phyloP scores from a whole-genome alignment of 2,113 vertebrate genomes.

The Genyomyrus donnyi region DNA sequence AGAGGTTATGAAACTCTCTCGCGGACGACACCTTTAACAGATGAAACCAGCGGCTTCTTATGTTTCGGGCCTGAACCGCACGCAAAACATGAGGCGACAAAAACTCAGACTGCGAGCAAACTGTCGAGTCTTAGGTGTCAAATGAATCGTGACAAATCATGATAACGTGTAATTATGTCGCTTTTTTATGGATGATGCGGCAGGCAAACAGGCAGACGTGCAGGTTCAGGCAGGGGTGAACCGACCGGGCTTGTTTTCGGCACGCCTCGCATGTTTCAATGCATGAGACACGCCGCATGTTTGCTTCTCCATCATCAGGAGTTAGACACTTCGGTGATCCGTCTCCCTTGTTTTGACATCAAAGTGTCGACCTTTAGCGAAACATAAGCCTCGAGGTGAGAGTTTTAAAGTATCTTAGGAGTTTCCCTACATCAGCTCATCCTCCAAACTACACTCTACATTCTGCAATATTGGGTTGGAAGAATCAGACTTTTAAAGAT shows the following conservation, averaged over 20 bases:
- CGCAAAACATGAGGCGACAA: neutral
- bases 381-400: neutral
- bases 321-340: neutral
- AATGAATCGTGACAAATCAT: neutral
- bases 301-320: neutral
- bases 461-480: neutral
- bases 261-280: neutral
- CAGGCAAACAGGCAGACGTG: neutral
- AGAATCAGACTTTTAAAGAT: neutral
- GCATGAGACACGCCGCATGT: neutral
- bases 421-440: neutral
- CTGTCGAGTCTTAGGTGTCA: neutral
- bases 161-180: neutral
- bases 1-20: neutral
- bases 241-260: neutral
- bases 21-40: neutral
- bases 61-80: neutral
- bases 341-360: neutral
- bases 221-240: neutral
- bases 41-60: neutral
- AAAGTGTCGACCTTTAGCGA: neutral
- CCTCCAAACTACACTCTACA: neutral
- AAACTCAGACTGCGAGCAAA: neutral
- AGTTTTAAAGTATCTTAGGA: neutral
- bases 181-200: neutral